Evolutionary conservation across 30 jellyfish, hydroid and myxozoan genomes (phyloP).

Genomic region (Mastigias papua): DNA sequence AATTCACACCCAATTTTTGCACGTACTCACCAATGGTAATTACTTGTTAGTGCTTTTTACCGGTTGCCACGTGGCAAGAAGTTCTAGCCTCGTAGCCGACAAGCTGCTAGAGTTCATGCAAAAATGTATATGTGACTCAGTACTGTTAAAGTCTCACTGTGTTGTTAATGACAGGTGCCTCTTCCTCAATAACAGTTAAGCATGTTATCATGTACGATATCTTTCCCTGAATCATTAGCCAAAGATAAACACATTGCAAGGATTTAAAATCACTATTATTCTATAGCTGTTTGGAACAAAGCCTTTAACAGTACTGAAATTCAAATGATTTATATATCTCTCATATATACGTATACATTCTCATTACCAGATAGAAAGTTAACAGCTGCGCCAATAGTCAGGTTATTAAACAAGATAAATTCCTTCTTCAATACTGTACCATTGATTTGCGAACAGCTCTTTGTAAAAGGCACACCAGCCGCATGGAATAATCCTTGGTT

Average conservation of each 20-base stretch:
- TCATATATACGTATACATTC: not conserved
- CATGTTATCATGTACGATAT: not conserved
- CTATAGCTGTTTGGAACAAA: not conserved
- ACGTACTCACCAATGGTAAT: no score
- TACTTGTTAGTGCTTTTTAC: no score
- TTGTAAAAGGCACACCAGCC: conserved; percentile 9
- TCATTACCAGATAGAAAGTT: conserved; percentile 10
- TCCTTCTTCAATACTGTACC: conserved; percentile 7
- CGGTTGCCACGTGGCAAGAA: no score
- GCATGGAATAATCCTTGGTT: conserved; percentile 2
- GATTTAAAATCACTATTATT: not conserved
- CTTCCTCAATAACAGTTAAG: not conserved
- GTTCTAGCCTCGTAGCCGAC: no score
- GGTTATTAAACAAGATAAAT: not conserved
- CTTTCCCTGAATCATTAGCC: not conserved
- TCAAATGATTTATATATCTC: not conserved
- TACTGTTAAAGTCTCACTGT: no score
- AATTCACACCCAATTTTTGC: no score
- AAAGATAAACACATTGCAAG: not conserved
- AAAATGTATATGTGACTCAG: no score
- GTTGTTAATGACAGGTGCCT: not conserved
- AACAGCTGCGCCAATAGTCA: conserved; percentile 1
- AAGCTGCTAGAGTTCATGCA: no score
- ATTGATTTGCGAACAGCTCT: not conserved
- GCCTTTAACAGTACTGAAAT: not conserved